Evolutionary conservation across 2,113 vertebrate genomes (phyloP).

Genomic region (Hepsetus odoe): DNA sequence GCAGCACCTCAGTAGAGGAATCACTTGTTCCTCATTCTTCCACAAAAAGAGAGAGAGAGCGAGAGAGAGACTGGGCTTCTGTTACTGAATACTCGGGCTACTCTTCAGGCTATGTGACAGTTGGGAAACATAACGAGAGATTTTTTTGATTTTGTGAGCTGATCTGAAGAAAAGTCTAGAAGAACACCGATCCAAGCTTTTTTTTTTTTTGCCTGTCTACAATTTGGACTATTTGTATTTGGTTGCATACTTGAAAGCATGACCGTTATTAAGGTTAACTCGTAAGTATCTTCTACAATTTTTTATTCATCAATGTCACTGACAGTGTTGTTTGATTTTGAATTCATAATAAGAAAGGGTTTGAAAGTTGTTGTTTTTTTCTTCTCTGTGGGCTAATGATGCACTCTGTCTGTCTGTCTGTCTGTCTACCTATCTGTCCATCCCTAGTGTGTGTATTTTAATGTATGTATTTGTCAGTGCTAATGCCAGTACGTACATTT

Average conservation of each 20-base stretch:
- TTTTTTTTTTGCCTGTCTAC: not conserved
- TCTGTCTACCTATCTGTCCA: no score
- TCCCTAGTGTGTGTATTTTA: no score
- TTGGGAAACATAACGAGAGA: not conserved
- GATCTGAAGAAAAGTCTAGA: conserved; percentile 1
- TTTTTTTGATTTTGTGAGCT: conserved; percentile 18
- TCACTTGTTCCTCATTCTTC: conserved; percentile 42
- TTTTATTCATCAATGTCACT: not conserved
- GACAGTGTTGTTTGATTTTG: not conserved
- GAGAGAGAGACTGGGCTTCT: not conserved
- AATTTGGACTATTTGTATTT: not conserved
- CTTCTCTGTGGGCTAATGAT: no score
- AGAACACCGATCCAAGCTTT: not conserved
- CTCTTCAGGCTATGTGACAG: not conserved
- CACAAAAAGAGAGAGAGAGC: conserved; percentile 23
- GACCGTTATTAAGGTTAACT: conserved; percentile 73
- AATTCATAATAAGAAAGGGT: not conserved
- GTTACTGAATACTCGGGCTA: not conserved
- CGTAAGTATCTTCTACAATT: conserved; percentile 67
- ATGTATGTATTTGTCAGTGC: no score
- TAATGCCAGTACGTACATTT: no score
- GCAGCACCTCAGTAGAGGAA: conserved; percentile 16
- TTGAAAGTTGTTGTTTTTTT: no score
- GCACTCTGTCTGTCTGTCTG: no score
- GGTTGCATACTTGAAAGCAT: conserved; percentile 53